Evolutionary conservation across 2,797 vertebrate species (phyloP), one percentile per base, ranked within the genome.

Genomic region (Pipistrellus pipistrellus): DNA sequence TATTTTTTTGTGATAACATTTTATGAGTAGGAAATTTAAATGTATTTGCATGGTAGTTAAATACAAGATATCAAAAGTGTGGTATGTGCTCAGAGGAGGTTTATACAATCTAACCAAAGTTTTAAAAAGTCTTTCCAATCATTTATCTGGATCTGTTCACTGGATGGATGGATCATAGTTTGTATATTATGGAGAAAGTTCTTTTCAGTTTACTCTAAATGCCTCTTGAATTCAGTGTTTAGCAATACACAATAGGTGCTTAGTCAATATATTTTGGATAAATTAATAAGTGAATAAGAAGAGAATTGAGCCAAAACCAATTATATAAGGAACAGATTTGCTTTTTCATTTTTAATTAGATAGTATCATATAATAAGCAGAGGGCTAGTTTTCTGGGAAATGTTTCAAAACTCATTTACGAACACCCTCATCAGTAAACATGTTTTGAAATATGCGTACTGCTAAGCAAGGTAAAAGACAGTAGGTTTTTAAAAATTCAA

Each of bases 11-110:
- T 21, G 3, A 25, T 14, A 93, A 77, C 14, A 68, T 92, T 92
- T 94, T 95, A 46, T 78, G 35, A 41, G 10, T 35, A 85, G 27
- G 20, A 87, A 87, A 95, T 89, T 30, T 88, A 15, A 25, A 78
- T 14, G 6, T 44, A 89, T 82, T 88, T 87, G 8, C n/a, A 48
- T 68, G 3, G 2, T 27, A 51, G n/a, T 82, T 83, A 95, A 82
- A 55, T 83, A 69, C 18, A 93, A 73, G 32, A 11, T 46, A 18
- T 77, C 41, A 21, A 68, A 90, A 64, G 13, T 15, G 8, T 51
- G n/a, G 11, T 78, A 46, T 15, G 8, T 84, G 77, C 6, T 75
- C 14, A 2, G 23, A 75, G 53, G 21, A 68, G 48, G 3, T 85
- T 81, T 92, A 78, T 53, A 32, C 9, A 94, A 17, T 3, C 11